A percentile compares a stretch with the other conserved stretches of the same genome.
Evolutionary conservation across 2,113 vertebrate genomes (phyloP).

Genomic region (Aegithalos caudatus): DNA sequence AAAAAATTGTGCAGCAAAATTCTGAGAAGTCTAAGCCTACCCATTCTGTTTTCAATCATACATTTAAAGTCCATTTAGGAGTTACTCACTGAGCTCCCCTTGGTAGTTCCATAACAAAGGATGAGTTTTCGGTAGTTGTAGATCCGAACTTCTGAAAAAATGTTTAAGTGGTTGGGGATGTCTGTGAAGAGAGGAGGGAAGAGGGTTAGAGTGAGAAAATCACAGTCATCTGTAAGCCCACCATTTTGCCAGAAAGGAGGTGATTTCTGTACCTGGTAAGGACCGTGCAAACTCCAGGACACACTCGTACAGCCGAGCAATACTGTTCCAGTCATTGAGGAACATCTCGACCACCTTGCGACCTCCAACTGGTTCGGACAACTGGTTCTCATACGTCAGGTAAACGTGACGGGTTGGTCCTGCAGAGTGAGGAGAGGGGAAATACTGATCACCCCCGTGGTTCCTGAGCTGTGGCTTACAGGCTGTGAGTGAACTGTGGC

Average conservation of each 20-base stretch:
- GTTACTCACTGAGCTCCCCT: conserved; percentile 91
- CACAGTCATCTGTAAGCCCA: background rate
- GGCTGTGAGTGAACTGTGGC: background rate
- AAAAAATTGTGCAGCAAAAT: background rate
- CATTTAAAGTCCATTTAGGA: background rate
- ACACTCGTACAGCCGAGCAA: conserved; percentile 94
- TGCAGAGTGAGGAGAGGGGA: conserved; percentile 49
- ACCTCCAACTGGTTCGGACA: conserved; percentile 95
- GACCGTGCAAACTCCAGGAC: conserved; percentile 92
- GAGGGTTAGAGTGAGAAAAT: background rate
- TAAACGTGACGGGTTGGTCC: conserved; percentile 93
- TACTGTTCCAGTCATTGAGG: conserved; percentile 96
- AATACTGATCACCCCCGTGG: background rate
- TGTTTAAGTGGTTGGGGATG: conserved; percentile 89
- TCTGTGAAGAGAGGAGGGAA: conserved; percentile 72
- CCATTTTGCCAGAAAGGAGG: background rate
- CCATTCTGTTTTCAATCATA: background rate
- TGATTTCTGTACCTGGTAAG: conserved; percentile 80
- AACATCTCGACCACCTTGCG: conserved; percentile 98
- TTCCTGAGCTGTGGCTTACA: background rate
- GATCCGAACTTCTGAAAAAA: conserved; percentile 94
- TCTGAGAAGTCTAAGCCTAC: background rate
- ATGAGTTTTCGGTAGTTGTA: conserved; percentile 98
- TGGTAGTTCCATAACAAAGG: conserved; percentile 94
- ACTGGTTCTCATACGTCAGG: conserved; percentile 93